Base-by-base conservation (phyloP, 2,797 vertebrate genomes). In the Tragopan temminckii region DNA sequence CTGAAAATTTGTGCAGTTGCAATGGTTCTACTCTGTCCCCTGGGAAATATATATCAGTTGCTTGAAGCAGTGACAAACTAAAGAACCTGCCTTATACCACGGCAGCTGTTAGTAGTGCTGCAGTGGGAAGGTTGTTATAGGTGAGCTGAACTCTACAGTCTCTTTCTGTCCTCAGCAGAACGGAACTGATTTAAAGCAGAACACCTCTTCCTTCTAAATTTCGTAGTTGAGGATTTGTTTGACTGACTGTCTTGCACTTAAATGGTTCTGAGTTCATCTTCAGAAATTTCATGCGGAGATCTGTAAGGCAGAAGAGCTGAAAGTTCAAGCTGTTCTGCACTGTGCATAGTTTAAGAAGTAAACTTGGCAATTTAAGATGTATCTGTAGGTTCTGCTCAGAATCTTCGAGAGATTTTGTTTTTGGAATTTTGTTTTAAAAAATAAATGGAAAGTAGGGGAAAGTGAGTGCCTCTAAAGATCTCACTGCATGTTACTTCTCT, bases 271-370 rank as follows among this genome's bases (percentile, higher is more conserved):
- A 90, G 53, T 62, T 25, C 8, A 17, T 29, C 71, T 70, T 91
- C 9, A 48, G 52, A 62, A 81, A 42, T 29, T 59, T 76, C 2
- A 11, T 9, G 15, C 13, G 66, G 68, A 67, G 35, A 70, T 75
- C 62, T 88, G 48, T 63, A 75, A 63, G 38, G 19, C 43, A 81
- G 50, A 64, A 92, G 86, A 70, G 42, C n/a, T 69, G 57, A 72
- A 85, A 95, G 85, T 76, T 88, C 89, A 95, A 90, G 86, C 48
- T 61, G 64, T 90, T 94, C 72, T 90, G 36, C 62, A 67, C 48
- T 72, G 84, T 68, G 58, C 42, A 24, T 15, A 84, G 76, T 80
- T 94, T 75, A 88, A 45, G 85, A 88, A 64, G 75, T 50, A 84
- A 94, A 86, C 55, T 86, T 94, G 78, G 45, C 74, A 84, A 45